Evolutionary conservation across 2,888 invertebrate species (phyloP), one percentile per base, ranked within the genome.

Genomic region (Campoplex nolae): DNA sequence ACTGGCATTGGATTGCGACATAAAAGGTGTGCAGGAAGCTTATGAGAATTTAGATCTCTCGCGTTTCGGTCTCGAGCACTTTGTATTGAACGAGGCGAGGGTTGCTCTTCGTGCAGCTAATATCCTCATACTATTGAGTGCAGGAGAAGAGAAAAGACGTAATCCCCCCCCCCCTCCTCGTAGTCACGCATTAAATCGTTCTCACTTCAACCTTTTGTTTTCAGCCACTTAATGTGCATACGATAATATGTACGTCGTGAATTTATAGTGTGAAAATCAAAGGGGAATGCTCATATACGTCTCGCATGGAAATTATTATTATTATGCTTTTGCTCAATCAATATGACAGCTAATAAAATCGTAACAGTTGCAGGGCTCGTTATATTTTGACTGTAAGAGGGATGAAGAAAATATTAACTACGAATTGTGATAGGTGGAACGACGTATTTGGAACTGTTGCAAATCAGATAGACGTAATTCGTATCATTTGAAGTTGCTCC

Each of bases 231-330:
- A 9, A 23, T 18, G 38, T 54, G 38, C 32, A 75, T 35, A 62
- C 28, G 35, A 45, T 32, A 35, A 45, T 45, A 28, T 68, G 32
- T 68, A 28, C 11, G 35, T 8, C n/a, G 32, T 35, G 65, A 70
- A 45, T 76, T 76, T 62, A 48, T 75, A 16, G 58, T 32, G 45
- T 28, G 16, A 75, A 62, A 80, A 62, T 38, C 42, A 45, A 28
- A 18, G 75, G 70, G 70, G 73, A 51, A 54, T 54, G 54, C 7
- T 13, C 13, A 45, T n/a, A 38, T 86, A 28, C 16, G 32, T 76
- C 67, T 80, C 32, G 48, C 62, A 79, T 76, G 79, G 75, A 75
- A 83, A 83, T 70, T 67, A 86, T 86, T 38, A 86, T 85, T 38
- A 73, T 70, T 38, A 78, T 65, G 51, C 56, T 48, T 79, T 45